Evolutionary conservation across 1,140 invertebrate genomes (phyloP).

Genomic region (Drosophila ohnishii): DNA sequence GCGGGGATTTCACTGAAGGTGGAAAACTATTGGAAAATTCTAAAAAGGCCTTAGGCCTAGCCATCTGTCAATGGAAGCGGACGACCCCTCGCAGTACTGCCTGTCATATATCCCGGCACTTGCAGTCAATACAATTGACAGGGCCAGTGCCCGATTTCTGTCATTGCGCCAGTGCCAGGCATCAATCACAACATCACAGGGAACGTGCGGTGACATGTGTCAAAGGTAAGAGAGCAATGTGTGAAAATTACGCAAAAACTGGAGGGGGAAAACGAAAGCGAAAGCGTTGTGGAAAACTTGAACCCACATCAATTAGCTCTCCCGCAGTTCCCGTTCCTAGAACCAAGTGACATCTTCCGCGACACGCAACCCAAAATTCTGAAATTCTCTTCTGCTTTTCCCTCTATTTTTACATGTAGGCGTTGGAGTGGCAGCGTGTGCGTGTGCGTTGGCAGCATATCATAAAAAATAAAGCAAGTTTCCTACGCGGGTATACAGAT

Average conservation of each 20-base stretch:
- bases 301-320: slow-evolving; percentile 75
- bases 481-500: slow-evolving; percentile 4
- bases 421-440: slow-evolving; percentile 24
- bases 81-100: neutral
- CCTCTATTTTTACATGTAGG: slow-evolving; percentile 71
- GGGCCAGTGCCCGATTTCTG: slow-evolving; percentile 12
- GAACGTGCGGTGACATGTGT: slow-evolving; percentile 63
- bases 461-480: slow-evolving; percentile 52
- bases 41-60: slow-evolving; percentile 18
- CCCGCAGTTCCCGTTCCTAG: slow-evolving; percentile 24
- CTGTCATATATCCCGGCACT: slow-evolving; percentile 39
- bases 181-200: slow-evolving; percentile 58
- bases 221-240: slow-evolving; percentile 69
- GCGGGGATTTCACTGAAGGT: slow-evolving; percentile 33
- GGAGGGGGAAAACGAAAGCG: neutral
- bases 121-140: slow-evolving; percentile 58
- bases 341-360: slow-evolving; percentile 48
- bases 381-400: slow-evolving; percentile 46
- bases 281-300: slow-evolving; percentile 7
- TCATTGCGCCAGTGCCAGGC: slow-evolving; percentile 29
- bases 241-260: slow-evolving; percentile 64
- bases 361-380: slow-evolving; percentile 36
- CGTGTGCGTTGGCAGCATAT: slow-evolving; percentile 48
- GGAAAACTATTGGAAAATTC: slow-evolving; percentile 28
- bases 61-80: slow-evolving; percentile 20